Base-by-base conservation (phyloP, 2,888 invertebrate species). In the Congeria kusceri region DNA sequence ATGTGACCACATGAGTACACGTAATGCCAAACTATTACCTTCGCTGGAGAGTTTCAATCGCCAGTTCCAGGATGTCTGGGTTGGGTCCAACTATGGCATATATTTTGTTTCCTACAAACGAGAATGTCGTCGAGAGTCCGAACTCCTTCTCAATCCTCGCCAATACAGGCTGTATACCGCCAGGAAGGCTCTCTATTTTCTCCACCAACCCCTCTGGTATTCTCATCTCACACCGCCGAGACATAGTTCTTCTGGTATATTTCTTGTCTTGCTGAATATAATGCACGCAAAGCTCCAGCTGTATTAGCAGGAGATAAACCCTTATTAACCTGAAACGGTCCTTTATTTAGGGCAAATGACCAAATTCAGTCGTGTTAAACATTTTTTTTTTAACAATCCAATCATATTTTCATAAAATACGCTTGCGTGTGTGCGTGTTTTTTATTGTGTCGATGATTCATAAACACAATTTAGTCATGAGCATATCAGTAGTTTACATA, bases 21-120 rank as follows among this genome's bases (percentile, higher is more conserved):
- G 9, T 15, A 39, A 15, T 1, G 15, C 39, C 39, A 39, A 39
- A 9, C 32, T n/a, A n/a, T 64, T 66, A 80, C 80, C 65, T 71
- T 32, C 65, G 46, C 57, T 74, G 65, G 4, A 83, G 70, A 2
- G 78, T 83, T 67, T 83, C 82, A 18, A 83, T 47, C 0, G 77
- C 78, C 53, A 83, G 53, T 28, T 83, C 78, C 39, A 83, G 28
- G 7, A 79, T 79, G 20, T 83, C 82, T 9, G 82, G 78, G 32
- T 76, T 83, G 1, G 82, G 82, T 15, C 82, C 82, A 15, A 76
- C 70, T 15, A 83, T 79, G 47, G 58, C 46, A 57, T 76, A 78
- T 39, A 69, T 68, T 27, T 74, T 76, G n/a, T 20, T 46, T 1
- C 70, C 73, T 4, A 69, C 46, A 49, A 62, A 70, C 5, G 76